Evolutionary conservation across 2,797 vertebrate genomes (phyloP), one percentile per base, ranked within the genome.

Genomic region (Lithobates pipiens): DNA sequence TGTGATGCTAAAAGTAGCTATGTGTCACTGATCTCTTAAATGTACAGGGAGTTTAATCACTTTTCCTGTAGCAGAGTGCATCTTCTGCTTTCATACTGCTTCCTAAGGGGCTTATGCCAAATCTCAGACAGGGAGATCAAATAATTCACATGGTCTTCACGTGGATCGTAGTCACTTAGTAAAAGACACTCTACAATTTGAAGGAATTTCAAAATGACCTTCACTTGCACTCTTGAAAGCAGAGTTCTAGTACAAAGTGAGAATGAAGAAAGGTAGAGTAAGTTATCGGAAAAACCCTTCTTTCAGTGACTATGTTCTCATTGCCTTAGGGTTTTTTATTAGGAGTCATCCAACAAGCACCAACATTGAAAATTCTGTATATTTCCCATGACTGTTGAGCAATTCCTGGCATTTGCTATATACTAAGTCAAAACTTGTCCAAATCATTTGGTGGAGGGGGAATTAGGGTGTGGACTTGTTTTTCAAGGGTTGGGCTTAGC

Each of bases 121-220:
- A 85, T 79, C 83, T 36, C 54, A 85, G 83, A 34, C 27, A 74
- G 54, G 57, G 57, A 71, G 69, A 73, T 79, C 54, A 79, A 85
- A 78, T 79, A 79, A 73, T 79, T 73, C 54, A 29, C 69, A 39
- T 65, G 76, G 54, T 65, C 73, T 76, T 63, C 3, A 16, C 25
- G 34, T 67, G 36, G 75, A 73, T 78, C 34, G 16, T 39, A 79
- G 36, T 79, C 69, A 79, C 54, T 79, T 36, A 77, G 67, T 29
- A 54, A 46, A 21, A 73, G 50, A 27, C 25, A 39, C 70, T 42
- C 68, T 70, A 10, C 11, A 84, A 71, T 78, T 7, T 76, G 44
- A 77, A 65, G 34, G 71, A 72, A 71, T 34, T 71, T 67, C 42
- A 36, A 77, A n/a, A 39, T 84, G 68, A 32, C 76, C 83, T 84